phyloP scores from a whole-genome alignment of 2,888 invertebrate species.

The Meganola albula region DNA sequence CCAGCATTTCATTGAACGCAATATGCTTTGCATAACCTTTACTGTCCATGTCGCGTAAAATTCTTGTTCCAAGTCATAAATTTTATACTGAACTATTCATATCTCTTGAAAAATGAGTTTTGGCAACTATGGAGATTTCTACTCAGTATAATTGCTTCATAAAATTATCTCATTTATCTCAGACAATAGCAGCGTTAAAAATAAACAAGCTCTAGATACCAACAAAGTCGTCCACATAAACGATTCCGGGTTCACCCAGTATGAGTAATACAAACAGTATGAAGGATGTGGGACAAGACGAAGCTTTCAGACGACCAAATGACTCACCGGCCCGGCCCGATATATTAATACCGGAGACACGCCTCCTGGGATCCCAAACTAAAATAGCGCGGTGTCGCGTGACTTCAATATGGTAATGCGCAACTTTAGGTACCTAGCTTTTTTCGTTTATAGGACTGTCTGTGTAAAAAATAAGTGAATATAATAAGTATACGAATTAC shows the following conservation, averaged over 20 bases:
- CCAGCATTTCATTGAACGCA: no score
- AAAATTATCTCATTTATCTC: slow-evolving; percentile 20
- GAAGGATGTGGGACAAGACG: slow-evolving; percentile 73
- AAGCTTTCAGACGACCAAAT: slow-evolving; percentile 67
- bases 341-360: slow-evolving; percentile 74
- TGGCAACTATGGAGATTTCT: slow-evolving; percentile 22
- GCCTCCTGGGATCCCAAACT: slow-evolving; percentile 68
- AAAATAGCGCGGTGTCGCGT: slow-evolving; percentile 72
- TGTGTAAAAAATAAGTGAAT: no score
- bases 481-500: no score
- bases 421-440: slow-evolving; percentile 36
- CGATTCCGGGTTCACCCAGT: slow-evolving; percentile 68
- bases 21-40: no score
- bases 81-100: slow-evolving; percentile 20
- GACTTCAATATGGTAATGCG: slow-evolving; percentile 55
- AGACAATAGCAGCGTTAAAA: slow-evolving; percentile 23
- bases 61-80: slow-evolving; percentile 18
- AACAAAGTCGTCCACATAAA: slow-evolving; percentile 38
- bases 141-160: slow-evolving; percentile 17
- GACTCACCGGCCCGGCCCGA: slow-evolving; percentile 60
- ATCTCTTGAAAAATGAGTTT: slow-evolving; percentile 23
- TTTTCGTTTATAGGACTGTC: no score
- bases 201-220: slow-evolving; percentile 31
- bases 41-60: no score
- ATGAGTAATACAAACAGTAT: slow-evolving; percentile 68